Conservation (phyloP, 2,113 vertebrate genomes). For the Oenanthe oenanthe region DNA sequence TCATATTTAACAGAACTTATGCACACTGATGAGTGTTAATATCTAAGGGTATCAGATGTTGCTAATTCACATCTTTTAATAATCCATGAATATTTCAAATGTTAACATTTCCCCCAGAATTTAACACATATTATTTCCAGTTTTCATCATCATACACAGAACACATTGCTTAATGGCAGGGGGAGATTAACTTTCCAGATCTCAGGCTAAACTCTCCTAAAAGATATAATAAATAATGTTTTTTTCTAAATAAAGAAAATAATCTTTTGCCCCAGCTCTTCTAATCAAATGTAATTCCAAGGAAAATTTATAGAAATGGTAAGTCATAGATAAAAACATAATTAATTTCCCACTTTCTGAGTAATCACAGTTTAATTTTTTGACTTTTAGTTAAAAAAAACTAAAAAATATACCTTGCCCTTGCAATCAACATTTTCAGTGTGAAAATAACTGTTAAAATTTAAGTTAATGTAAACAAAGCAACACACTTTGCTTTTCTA, state of each 20-base stretch:
- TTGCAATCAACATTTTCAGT: neutral
- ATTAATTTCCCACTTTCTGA: neutral
- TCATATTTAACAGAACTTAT: neutral
- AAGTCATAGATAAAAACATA: accelerated
- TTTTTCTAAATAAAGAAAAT: neutral
- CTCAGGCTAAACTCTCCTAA: neutral
- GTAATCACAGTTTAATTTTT: neutral
- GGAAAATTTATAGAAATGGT: neutral
- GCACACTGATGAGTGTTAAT: neutral
- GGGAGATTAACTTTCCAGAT: neutral
- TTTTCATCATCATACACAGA: neutral
- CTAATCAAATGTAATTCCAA: neutral
- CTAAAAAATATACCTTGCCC: neutral
- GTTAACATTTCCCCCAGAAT: slow-evolving; percentile 1
- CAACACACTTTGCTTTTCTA: neutral
- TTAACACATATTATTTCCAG: neutral
- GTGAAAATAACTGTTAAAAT: neutral
- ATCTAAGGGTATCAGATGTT: slow-evolving; percentile 2
- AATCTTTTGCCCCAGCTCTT: neutral
- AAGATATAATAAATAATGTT: neutral
- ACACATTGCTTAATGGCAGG: neutral
- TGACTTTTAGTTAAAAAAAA: neutral
- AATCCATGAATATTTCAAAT: slow-evolving; percentile 21
- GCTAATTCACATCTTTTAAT: slow-evolving; percentile 20
- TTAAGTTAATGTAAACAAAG: neutral